A percentile compares a stretch with the other conserved stretches of the same genome.
phyloP scores from a whole-genome alignment of 2,888 invertebrate species.

The Pammene aurita region DNA sequence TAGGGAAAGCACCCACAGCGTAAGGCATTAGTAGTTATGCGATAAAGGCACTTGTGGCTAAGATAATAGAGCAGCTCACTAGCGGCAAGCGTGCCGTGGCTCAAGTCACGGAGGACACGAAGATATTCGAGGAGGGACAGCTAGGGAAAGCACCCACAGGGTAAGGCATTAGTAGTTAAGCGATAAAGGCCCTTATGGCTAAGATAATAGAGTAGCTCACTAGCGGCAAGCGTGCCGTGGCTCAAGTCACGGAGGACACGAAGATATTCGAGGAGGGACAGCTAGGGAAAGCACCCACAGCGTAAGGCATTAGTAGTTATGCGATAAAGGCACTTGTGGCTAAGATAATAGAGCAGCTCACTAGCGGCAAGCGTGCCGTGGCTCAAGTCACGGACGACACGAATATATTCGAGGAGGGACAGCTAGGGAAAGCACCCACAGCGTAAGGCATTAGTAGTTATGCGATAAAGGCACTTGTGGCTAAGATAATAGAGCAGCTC shows the following conservation, averaged over 20 bases:
- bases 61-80: slow-evolving; percentile 91
- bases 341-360: slow-evolving; percentile 91
- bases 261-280: slow-evolving; percentile 95
- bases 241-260: slow-evolving; percentile 91
- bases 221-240: slow-evolving; percentile 88
- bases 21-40: slow-evolving; percentile 76
- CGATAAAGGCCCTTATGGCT: slow-evolving; percentile 88
- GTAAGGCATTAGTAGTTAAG: slow-evolving; percentile 79
- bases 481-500: slow-evolving; percentile 91
- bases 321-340: slow-evolving; percentile 88
- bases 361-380: slow-evolving; percentile 89
- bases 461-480: slow-evolving; percentile 88
- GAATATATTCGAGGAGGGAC: slow-evolving; percentile 93
- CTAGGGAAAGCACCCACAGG: slow-evolving; percentile 94
- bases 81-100: slow-evolving; percentile 89
- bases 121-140: slow-evolving; percentile 94
- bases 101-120: slow-evolving; percentile 91
- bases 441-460: slow-evolving; percentile 84
- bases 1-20: slow-evolving; percentile 94
- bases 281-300: slow-evolving; percentile 92
- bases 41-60: slow-evolving; percentile 88
- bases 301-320: slow-evolving; percentile 82
- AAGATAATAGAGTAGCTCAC: slow-evolving; percentile 92
- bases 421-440: slow-evolving; percentile 92
- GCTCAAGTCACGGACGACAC: slow-evolving; percentile 91